phyloP scores from a whole-genome alignment of 2,113 vertebrate genomes.

The Henicopernis longicauda region DNA sequence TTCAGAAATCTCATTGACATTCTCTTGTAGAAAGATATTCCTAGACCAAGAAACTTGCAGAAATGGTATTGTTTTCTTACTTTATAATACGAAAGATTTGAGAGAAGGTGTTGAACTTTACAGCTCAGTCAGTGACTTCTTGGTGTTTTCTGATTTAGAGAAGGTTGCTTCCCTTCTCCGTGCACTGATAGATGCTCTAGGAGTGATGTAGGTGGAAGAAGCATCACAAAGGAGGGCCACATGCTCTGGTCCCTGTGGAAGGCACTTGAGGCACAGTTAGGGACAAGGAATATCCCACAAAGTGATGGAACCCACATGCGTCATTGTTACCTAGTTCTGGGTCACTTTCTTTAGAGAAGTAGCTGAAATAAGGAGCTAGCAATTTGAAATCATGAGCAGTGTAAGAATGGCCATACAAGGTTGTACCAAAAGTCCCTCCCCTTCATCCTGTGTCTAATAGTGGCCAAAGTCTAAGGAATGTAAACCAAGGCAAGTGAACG shows the following conservation, averaged over 20 bases:
- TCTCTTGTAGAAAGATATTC: background rate
- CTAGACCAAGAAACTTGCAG: background rate
- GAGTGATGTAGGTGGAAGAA: background rate
- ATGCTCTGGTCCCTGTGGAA: background rate
- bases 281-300: background rate
- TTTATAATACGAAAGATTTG: background rate
- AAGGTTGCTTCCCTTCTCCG: background rate
- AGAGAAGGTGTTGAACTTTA: background rate
- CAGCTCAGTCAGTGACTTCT: background rate
- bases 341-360: background rate
- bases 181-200: background rate
- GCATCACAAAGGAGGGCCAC: background rate
- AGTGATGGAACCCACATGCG: rapidly evolving
- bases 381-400: rapidly evolving
- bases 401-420: background rate
- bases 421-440: background rate
- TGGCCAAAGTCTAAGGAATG: background rate
- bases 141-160: background rate
- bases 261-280: too few relatives aligned
- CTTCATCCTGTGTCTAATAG: background rate
- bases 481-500: background rate
- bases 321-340: background rate
- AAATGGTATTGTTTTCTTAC: background rate
- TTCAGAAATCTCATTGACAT: background rate
- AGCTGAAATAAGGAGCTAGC: background rate